Percentiles rank a stretch among this genome's conserved stretches.
Evolutionary conservation across 37 sponge, comb jelly and placozoan genomes (phyloP).

Genomic region (Bolinopsis microptera): DNA sequence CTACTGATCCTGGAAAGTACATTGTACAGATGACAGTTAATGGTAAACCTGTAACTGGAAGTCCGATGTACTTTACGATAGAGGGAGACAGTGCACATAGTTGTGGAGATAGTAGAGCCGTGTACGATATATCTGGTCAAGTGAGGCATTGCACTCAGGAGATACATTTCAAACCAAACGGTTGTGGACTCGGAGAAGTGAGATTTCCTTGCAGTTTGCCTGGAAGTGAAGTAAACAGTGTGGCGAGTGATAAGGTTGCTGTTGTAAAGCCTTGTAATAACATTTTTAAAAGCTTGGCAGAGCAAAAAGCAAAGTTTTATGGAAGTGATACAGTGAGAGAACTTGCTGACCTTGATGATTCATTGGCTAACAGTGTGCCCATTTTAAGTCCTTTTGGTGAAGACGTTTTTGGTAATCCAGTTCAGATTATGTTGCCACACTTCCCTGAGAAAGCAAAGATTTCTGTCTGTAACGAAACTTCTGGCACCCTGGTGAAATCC

Average conservation of each 20-base stretch:
- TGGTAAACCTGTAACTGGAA: not conserved
- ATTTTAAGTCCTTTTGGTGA: not conserved
- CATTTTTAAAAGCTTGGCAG: not conserved
- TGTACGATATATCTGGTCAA: slow-evolving; percentile 8
- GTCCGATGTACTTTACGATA: not conserved
- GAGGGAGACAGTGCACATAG: not conserved
- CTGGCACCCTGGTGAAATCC: not conserved
- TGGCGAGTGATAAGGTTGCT: not conserved
- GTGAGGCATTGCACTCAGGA: slow-evolving; percentile 16
- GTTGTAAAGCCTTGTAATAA: not conserved
- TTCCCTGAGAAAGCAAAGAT: not conserved
- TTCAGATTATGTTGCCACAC: not conserved
- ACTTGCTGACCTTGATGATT: not conserved
- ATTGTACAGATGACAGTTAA: not conserved
- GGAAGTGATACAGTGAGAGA: not conserved
- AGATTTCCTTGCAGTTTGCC: not conserved
- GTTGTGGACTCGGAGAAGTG: not conserved
- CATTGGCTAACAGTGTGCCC: not conserved
- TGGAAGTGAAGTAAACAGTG: not conserved
- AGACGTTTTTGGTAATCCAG: not conserved
- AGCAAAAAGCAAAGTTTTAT: not conserved
- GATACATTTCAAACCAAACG: not conserved
- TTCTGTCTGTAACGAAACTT: not conserved
- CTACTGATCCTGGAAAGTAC: not conserved
- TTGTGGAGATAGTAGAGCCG: not conserved